Conservation (phyloP, 1,140 invertebrate species). For the Drosophila nannoptera region DNA sequence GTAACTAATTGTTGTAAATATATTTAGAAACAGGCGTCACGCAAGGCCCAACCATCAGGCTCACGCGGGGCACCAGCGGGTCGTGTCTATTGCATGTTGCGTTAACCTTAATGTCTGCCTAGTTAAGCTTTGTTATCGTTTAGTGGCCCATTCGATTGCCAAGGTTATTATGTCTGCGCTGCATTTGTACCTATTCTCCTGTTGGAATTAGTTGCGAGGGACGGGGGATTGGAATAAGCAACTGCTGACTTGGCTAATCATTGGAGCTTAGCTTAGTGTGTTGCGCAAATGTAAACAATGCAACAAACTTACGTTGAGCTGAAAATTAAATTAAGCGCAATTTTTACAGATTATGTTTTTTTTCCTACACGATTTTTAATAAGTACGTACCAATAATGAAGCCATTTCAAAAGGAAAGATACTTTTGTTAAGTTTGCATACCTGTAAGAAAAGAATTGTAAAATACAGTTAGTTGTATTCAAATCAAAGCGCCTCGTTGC, state of each 20-base stretch:
- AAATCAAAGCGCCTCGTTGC: slow-evolving; percentile 6
- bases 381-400: slow-evolving; percentile 51
- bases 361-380: background rate
- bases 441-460: slow-evolving; percentile 31
- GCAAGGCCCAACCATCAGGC: slow-evolving; percentile 32
- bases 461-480: background rate
- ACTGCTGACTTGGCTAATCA: slow-evolving; percentile 2
- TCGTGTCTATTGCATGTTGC: slow-evolving; percentile 33
- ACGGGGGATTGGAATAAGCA: slow-evolving; percentile 1
- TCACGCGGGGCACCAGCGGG: background rate
- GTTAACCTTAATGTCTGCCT: slow-evolving; percentile 43
- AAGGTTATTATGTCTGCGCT: slow-evolving; percentile 59
- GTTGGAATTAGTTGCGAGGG: slow-evolving; percentile 6
- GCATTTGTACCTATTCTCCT: background rate
- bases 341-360: background rate
- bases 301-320: background rate
- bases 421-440: slow-evolving; percentile 10
- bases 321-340: background rate
- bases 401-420: slow-evolving; percentile 40
- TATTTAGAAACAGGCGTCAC: slow-evolving; percentile 65
- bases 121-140: slow-evolving; percentile 44
- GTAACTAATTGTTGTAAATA: slow-evolving; percentile 66
- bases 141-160: slow-evolving; percentile 52
- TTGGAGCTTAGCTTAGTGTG: background rate
- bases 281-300: background rate